Conservation (phyloP, 2,797 vertebrate species). For the Hozukius guyotensis region DNA sequence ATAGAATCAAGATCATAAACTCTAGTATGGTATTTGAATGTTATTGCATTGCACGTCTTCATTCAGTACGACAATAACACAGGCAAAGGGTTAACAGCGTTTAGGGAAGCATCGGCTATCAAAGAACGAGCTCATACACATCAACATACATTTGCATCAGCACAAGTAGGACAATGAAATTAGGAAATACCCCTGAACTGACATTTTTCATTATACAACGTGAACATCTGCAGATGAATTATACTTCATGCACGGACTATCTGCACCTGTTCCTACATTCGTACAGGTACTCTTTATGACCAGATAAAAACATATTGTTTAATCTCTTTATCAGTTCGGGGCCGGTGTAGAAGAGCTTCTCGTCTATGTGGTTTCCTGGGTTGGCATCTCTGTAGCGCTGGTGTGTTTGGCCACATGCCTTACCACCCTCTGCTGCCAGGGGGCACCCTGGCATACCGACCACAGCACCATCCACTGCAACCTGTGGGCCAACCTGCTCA, state of each 20-base stretch:
- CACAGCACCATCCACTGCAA: conserved; percentile 96
- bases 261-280: neutral
- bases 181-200: too few relatives aligned
- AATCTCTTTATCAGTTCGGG: conserved; percentile 47
- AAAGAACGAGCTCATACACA: too few relatives aligned
- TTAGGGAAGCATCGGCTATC: too few relatives aligned
- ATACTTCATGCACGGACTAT: neutral
- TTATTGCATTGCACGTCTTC: too few relatives aligned
- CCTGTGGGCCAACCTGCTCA: conserved; percentile 92
- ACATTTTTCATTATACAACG: neutral
- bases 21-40: too few relatives aligned
- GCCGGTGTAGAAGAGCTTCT: conserved; percentile 88
- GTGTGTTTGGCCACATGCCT: conserved; percentile 93
- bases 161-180: too few relatives aligned
- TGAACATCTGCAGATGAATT: neutral
- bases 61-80: too few relatives aligned
- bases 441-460: conserved; percentile 90
- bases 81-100: too few relatives aligned
- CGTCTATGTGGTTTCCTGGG: conserved; percentile 93
- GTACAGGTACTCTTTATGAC: neutral
- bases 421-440: conserved; percentile 93
- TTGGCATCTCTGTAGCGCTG: conserved; percentile 93
- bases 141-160: too few relatives aligned
- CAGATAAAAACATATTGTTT: neutral
- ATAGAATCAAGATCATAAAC: too few relatives aligned